These are phyloP conservation scores for Chrysodeixis includens DNA, from an alignment of 2,888 invertebrate genomes.

Conservation along the genomic window DNA sequence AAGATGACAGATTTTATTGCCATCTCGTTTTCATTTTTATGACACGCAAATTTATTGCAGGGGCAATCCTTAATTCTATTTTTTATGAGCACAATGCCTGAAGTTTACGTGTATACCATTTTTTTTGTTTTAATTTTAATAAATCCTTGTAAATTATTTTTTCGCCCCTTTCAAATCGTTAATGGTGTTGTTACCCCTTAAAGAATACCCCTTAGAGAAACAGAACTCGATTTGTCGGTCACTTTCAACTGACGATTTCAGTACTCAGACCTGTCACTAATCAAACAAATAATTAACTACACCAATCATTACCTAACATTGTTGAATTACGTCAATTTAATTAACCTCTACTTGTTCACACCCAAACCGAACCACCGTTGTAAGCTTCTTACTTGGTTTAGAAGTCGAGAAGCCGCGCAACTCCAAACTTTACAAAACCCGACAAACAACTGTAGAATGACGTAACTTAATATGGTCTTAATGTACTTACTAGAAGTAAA, in stretches of 20 bases:
- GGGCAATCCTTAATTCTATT: conserved; percentile 65
- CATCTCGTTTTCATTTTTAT: conserved; percentile 78
- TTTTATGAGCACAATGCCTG: conserved; percentile 61
- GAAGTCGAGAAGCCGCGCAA: conserved; percentile 30
- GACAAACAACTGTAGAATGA: conserved; percentile 21
- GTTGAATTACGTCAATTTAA: conserved; percentile 26
- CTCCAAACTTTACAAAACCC: conserved; percentile 32
- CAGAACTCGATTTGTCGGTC: too few species aligned
- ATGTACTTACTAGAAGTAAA: background rate
- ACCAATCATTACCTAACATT: too few species aligned
- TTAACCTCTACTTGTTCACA: conserved; percentile 21
- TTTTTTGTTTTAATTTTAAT: background rate
- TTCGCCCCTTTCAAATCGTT: too few species aligned
- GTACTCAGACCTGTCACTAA: too few species aligned
- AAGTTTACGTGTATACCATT: conserved; percentile 1
- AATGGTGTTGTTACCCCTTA: too few species aligned
- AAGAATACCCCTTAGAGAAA: too few species aligned
- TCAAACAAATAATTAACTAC: too few species aligned
- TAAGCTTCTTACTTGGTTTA: conserved; percentile 42
- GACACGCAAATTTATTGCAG: conserved; percentile 76
- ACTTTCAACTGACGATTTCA: too few species aligned
- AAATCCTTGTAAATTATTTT: too few species aligned
- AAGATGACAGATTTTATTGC: conserved; percentile 82
- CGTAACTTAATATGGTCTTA: conserved; percentile 15
- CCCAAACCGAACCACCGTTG: conserved; percentile 17